These are phyloP conservation scores for Agriopis aurantiaria DNA, from an alignment of 2,888 invertebrate species.

Conservation along the genomic window DNA sequence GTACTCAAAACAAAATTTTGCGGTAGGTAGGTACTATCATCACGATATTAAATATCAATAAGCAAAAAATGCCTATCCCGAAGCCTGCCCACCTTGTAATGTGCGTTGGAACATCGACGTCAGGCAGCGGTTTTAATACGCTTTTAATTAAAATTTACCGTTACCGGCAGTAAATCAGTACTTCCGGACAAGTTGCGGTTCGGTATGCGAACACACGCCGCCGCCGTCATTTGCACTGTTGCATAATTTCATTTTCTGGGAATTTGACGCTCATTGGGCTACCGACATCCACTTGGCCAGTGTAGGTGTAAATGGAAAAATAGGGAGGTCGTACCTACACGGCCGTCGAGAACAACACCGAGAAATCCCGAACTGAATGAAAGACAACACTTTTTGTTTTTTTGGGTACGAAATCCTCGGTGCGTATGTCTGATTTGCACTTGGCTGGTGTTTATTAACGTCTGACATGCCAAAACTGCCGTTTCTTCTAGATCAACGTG, in stretches of 20 bases:
- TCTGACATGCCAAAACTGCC: too few species aligned
- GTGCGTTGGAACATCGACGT: slow-evolving; percentile 45
- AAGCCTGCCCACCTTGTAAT: neutral
- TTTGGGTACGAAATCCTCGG: too few species aligned
- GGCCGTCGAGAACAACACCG: slow-evolving; percentile 2
- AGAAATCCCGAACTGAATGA: neutral
- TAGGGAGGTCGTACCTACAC: neutral
- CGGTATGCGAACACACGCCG: slow-evolving; percentile 47
- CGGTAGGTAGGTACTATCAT: neutral
- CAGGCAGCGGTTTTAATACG: slow-evolving; percentile 58
- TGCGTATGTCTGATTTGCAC: too few species aligned
- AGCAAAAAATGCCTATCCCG: neutral
- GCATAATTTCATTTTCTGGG: slow-evolving; percentile 38
- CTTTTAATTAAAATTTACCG: slow-evolving; percentile 67
- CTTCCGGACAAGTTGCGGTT: slow-evolving; percentile 57
- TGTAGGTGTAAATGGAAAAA: slow-evolving; percentile 1
- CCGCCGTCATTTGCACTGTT: slow-evolving; percentile 49
- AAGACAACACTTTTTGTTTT: too few species aligned
- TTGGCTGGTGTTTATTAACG: too few species aligned
- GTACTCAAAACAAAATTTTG: neutral
- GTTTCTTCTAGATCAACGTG: too few species aligned
- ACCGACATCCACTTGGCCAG: neutral
- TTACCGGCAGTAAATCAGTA: slow-evolving; percentile 62
- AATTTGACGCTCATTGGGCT: slow-evolving; percentile 26
- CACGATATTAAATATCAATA: neutral